phyloP scores from a whole-genome alignment of 2,113 vertebrate species.

The Anas platyrhynchos region DNA sequence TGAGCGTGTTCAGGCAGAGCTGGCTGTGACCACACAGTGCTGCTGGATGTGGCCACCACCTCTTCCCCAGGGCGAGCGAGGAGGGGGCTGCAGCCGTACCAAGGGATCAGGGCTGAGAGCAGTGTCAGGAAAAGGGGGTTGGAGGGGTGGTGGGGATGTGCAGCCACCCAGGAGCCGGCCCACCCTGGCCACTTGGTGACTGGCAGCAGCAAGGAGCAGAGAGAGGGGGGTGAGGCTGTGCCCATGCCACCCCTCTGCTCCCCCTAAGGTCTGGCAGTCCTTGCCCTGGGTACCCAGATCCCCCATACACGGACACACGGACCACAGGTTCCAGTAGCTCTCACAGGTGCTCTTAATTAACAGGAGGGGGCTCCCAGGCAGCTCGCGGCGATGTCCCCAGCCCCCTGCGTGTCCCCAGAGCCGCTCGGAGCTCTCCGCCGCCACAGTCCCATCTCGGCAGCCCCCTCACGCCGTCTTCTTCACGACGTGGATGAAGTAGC shows the following conservation, averaged over 20 bases:
- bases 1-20: background rate
- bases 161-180: background rate
- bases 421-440: background rate
- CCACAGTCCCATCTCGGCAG: background rate
- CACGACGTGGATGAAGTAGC: conserved; percentile 97
- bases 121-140: background rate
- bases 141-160: fast-evolving
- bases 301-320: background rate
- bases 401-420: background rate
- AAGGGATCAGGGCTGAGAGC: background rate
- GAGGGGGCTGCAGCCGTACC: background rate
- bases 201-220: background rate
- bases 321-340: background rate
- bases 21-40: fast-evolving
- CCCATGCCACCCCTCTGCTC: background rate
- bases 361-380: background rate
- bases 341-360: conserved; percentile 38
- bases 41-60: background rate
- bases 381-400: background rate
- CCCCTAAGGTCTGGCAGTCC: background rate
- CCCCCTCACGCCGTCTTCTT: conserved; percentile 82
- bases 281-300: background rate
- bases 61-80: background rate
- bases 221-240: background rate
- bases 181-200: too few relatives aligned